Base-by-base conservation (phyloP, 2,888 invertebrate species). In the Erannis defoliaria region DNA sequence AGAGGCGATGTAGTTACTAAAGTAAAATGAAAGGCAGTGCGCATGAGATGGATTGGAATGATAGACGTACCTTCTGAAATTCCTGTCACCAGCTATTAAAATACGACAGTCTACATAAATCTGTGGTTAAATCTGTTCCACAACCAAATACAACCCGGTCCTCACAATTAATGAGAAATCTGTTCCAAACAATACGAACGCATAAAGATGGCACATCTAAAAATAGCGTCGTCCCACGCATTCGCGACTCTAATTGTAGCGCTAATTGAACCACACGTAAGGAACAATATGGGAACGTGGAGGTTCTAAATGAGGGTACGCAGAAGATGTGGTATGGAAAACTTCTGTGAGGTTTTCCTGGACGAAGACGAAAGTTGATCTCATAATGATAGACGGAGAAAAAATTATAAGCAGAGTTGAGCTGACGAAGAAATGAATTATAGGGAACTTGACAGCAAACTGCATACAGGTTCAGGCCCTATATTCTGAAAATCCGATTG, bases 201-300 rank as follows among this genome's bases (percentile, higher is more conserved):
- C 53, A 61, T 61, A 43, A 19, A 55, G 40, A 23, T 33, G 33
- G 54, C 64, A 65, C 55, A 21, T 66, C 66, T 71, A 71, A 46
- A 66, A 50, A 69, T 71, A 69, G 26, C 33, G 19, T 1, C 19
- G 62, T 46, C 69, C 71, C 55, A 69, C 71, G 67, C 57, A 68
- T 62, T 40, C 59, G 50, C 42, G 38, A 46, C 49, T 67, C 64
- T 71, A 71, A 71, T 71, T 71, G 61, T 59, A 21, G 38, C 31
- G 18, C 50, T 66, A 67, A 70, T 67, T 68, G 66, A 63, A 50
- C 58, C 40, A 45, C 65, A 61, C 60, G 66, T 51, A 59, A 62
- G 31, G 49, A 49, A 45, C 37, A 35, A 26, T 38, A 37, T 14
- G 43, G 21, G 43, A 37, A 23, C 55, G 16, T 12, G 38, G 61